These are phyloP conservation scores for Ladona fulva DNA, from an alignment of 1,140 invertebrate genomes.

Conservation along the genomic window DNA sequence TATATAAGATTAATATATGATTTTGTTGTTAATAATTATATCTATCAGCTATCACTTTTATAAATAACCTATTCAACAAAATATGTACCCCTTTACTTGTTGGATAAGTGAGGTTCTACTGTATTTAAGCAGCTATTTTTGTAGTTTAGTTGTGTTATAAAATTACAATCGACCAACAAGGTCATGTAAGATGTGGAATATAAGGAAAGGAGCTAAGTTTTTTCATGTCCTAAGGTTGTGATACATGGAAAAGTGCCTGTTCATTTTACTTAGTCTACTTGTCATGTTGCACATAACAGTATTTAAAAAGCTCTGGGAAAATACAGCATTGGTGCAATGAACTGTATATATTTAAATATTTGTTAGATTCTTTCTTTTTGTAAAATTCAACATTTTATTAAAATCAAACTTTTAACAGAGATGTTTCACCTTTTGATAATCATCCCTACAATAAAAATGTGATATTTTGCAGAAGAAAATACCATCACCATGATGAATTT, in stretches of 20 bases:
- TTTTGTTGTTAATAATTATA: too few species aligned
- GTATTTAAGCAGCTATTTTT: background rate
- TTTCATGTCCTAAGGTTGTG: slow-evolving; percentile 9
- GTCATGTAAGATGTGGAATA: background rate
- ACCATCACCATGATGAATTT: too few species aligned
- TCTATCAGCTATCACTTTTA: too few species aligned
- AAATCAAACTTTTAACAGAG: background rate
- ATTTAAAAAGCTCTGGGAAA: slow-evolving; percentile 2
- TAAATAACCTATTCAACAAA: too few species aligned
- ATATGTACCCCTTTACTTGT: background rate
- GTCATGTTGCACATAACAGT: slow-evolving; percentile 5
- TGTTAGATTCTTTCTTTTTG: background rate
- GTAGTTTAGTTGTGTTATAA: background rate
- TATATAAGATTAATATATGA: too few species aligned
- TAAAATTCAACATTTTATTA: background rate
- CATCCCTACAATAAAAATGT: too few species aligned
- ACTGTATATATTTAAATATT: slow-evolving; percentile 3
- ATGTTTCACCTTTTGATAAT: too few species aligned
- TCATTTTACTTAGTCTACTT: background rate
- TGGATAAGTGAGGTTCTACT: background rate
- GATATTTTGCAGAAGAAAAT: too few species aligned
- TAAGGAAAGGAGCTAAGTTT: background rate
- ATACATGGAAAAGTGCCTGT: slow-evolving; percentile 9
- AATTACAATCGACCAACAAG: background rate
- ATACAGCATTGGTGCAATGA: slow-evolving; percentile 1